A percentile compares a stretch with the other conserved stretches of the same genome.
Conservation (phyloP, 2,113 vertebrate genomes). For the Leucoraja erinaceus region DNA sequence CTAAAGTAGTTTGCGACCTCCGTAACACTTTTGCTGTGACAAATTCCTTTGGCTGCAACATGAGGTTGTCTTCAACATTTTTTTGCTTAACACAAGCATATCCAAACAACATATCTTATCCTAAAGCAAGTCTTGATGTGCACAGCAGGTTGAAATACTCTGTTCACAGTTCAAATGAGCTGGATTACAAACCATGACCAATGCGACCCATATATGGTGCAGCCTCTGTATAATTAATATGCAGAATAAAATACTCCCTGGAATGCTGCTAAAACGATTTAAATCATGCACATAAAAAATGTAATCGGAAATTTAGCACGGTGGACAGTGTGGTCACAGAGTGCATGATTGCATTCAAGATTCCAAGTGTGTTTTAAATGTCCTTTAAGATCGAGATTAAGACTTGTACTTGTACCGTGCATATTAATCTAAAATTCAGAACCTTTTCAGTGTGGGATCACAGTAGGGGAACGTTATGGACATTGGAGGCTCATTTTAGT, state of each 20-base stretch:
- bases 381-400: constrained; percentile 95
- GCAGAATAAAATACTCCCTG: constrained; percentile 87
- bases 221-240: constrained; percentile 94
- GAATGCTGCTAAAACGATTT: constrained; percentile 80
- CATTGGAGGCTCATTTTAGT: constrained; percentile 96
- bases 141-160: constrained; percentile 74
- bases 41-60: background rate
- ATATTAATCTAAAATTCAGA: constrained; percentile 98
- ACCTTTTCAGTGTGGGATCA: constrained; percentile 82
- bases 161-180: constrained; percentile 75
- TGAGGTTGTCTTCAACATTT: background rate
- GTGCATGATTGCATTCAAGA: constrained; percentile 81
- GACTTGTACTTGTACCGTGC: constrained; percentile 90
- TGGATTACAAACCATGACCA: constrained; percentile 79
- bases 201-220: constrained; percentile 72
- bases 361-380: constrained; percentile 87
- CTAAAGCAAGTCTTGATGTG: constrained; percentile 61
- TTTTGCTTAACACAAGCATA: constrained; percentile 18
- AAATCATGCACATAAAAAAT: constrained; percentile 86
- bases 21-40: too few species aligned
- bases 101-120: constrained; percentile 50
- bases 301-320: constrained; percentile 87
- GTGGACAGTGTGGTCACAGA: constrained; percentile 85
- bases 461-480: constrained; percentile 86
- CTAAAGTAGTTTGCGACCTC: background rate